Conservation (phyloP, 2,113 vertebrate genomes). For the Andinoacara biseriatus region DNA sequence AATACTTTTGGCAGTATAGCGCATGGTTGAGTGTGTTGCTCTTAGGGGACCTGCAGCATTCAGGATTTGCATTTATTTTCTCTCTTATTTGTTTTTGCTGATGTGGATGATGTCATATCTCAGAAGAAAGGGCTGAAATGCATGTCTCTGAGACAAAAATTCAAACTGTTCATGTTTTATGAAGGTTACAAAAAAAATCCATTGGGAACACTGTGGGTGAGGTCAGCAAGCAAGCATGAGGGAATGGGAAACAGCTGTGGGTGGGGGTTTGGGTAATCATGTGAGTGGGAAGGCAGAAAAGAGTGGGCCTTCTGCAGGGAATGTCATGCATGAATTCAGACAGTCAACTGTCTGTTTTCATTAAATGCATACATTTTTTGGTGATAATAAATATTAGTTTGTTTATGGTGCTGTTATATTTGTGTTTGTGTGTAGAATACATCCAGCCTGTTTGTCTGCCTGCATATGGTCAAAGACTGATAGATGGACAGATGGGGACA, state of each 20-base stretch:
- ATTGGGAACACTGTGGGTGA: neutral
- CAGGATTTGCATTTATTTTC: no score
- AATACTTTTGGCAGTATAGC: no score
- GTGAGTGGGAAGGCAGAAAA: neutral
- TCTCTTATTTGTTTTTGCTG: no score
- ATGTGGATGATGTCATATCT: no score
- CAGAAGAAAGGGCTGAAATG: no score
- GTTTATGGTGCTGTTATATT: neutral
- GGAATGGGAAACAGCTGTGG: neutral
- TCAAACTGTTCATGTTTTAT: neutral
- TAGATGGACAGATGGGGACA: constrained; percentile 87
- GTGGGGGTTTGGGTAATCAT: neutral
- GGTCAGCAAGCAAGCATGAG: neutral
- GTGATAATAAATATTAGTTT: neutral
- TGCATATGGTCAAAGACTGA: constrained; percentile 83
- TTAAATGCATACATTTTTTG: neutral
- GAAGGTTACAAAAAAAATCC: neutral
- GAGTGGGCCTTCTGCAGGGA: neutral
- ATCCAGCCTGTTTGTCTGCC: constrained; percentile 91
- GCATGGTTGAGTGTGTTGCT: neutral
- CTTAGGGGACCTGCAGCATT: no score
- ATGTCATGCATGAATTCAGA: neutral
- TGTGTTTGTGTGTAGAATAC: constrained; percentile 78
- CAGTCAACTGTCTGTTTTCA: neutral
- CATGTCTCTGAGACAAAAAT: no score